phyloP scores from a whole-genome alignment of 2,888 invertebrate genomes.

The Dryococelus australis region DNA sequence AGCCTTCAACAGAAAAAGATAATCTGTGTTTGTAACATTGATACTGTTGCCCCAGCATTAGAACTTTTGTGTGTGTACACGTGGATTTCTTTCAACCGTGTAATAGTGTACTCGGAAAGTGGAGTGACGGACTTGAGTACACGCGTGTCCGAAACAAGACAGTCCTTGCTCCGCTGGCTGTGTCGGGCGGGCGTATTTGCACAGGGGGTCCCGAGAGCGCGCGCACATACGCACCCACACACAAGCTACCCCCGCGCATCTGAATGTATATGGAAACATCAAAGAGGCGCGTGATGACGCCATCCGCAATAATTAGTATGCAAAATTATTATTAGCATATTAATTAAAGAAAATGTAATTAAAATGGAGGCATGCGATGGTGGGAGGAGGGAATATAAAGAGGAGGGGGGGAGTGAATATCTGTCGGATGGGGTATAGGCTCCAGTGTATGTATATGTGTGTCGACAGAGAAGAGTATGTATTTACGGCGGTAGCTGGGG shows the following conservation, averaged over 20 bases:
- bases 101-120: too few relatives aligned
- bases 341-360: constrained; percentile 65
- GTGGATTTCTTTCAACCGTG: too few relatives aligned
- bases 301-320: constrained; percentile 63
- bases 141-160: too few relatives aligned
- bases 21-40: too few relatives aligned
- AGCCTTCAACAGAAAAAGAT: too few relatives aligned
- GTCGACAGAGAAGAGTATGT: neutral
- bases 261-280: constrained; percentile 52
- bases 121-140: too few relatives aligned
- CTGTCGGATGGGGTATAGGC: constrained; percentile 28
- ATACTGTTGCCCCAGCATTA: too few relatives aligned
- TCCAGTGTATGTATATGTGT: neutral
- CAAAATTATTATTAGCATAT: constrained; percentile 63
- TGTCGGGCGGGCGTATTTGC: neutral
- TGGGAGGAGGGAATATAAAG: constrained; percentile 43
- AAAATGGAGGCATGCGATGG: constrained; percentile 57
- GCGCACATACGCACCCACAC: neutral
- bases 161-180: too few relatives aligned
- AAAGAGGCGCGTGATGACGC: constrained; percentile 57
- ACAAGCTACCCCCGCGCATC: neutral
- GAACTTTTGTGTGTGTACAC: too few relatives aligned
- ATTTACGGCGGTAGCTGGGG: constrained; percentile 3
- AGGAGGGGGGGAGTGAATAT: constrained; percentile 33
- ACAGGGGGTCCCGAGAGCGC: neutral